Conservation (phyloP, 2,888 invertebrate species). For the Cataglyphis altisquamis region DNA sequence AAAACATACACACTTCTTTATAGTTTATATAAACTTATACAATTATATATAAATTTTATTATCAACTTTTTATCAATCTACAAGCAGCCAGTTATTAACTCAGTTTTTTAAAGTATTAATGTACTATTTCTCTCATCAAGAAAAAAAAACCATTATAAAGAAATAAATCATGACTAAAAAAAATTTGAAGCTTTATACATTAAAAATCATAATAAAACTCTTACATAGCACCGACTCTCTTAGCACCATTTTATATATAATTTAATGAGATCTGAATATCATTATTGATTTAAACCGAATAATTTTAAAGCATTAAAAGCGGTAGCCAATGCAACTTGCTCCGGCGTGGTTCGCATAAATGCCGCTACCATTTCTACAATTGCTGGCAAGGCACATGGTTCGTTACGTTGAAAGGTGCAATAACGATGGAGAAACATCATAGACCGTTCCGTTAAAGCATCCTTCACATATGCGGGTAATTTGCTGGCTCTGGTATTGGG, state of each 20-base stretch:
- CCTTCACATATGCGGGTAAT: constrained; percentile 94
- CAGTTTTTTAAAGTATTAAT: neutral
- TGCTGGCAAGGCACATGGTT: constrained; percentile 97
- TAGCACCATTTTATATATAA: constrained; percentile 73
- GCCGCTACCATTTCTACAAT: constrained; percentile 98
- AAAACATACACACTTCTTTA: neutral
- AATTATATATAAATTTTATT: neutral
- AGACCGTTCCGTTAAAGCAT: constrained; percentile 94
- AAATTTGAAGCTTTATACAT: constrained; percentile 15
- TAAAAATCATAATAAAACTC: constrained; percentile 53
- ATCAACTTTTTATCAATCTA: neutral
- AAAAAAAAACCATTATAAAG: constrained; percentile 42
- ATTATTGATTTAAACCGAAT: constrained; percentile 94
- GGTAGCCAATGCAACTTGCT: constrained; percentile 96
- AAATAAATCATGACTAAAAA: constrained; percentile 30
- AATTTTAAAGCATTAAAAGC: constrained; percentile 97
- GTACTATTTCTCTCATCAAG: neutral
- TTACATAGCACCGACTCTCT: constrained; percentile 73
- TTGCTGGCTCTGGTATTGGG: constrained; percentile 97
- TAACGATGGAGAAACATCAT: constrained; percentile 94
- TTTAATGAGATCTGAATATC: constrained; percentile 59
- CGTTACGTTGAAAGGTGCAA: constrained; percentile 98
- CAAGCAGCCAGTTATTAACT: neutral
- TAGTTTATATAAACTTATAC: neutral
- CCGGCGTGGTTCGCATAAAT: constrained; percentile 94